Evolutionary conservation across 1,140 invertebrate genomes (phyloP).

Genomic region (Lasioglossum albipes): DNA sequence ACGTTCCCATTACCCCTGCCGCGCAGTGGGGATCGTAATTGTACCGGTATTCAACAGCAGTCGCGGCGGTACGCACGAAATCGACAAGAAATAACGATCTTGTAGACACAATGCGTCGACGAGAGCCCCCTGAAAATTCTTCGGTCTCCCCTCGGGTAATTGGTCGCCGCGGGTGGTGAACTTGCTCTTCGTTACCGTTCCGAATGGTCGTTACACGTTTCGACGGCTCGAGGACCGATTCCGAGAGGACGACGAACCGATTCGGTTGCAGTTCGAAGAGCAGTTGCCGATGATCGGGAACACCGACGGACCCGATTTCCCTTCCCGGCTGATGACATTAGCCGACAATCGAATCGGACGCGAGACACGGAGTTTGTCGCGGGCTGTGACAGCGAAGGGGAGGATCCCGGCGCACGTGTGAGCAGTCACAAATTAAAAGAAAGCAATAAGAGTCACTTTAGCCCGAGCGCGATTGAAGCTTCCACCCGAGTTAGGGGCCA

Average conservation of each 20-base stretch:
- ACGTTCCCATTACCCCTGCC: constrained; percentile 46
- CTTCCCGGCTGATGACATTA: constrained; percentile 40
- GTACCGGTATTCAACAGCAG: constrained; percentile 40
- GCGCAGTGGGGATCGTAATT: constrained; percentile 46
- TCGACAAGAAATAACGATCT: constrained; percentile 62
- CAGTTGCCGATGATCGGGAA: background rate
- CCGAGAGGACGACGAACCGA: background rate
- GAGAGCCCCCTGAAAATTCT: constrained; percentile 47
- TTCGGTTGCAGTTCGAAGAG: background rate
- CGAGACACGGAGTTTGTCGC: background rate
- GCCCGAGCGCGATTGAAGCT: constrained; percentile 43
- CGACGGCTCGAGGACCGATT: constrained; percentile 46
- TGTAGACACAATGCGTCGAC: constrained; percentile 41
- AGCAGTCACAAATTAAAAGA: constrained; percentile 63
- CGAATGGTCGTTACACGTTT: constrained; percentile 53
- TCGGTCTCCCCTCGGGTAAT: constrained; percentile 49
- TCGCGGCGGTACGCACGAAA: constrained; percentile 37
- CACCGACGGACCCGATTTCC: constrained; percentile 7
- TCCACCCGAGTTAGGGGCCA: background rate
- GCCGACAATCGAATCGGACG: constrained; percentile 42
- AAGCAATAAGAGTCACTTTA: constrained; percentile 61
- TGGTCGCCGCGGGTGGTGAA: constrained; percentile 60
- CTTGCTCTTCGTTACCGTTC: constrained; percentile 59
- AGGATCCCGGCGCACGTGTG: constrained; percentile 41
- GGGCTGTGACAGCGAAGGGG: constrained; percentile 18